Conservation (phyloP, 2,888 invertebrate species). For the Troides oblongomaculatus region DNA sequence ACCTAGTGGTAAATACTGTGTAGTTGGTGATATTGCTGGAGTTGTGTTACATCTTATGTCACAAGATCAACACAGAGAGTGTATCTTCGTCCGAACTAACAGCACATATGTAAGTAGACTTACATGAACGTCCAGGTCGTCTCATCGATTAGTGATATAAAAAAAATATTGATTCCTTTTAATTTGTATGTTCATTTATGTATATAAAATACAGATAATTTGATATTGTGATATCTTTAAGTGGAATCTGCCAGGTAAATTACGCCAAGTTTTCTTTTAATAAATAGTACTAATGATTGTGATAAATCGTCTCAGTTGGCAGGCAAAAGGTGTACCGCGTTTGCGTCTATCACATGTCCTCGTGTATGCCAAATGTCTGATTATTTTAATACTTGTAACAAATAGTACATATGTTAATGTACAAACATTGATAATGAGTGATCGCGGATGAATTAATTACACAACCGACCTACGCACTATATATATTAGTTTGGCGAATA, state of each 20-base stretch:
- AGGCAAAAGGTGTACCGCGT: not conserved
- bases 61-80: no score
- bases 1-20: no score
- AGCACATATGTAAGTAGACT: no score
- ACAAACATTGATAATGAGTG: constrained; percentile 17
- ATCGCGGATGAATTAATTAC: constrained; percentile 9
- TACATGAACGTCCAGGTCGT: no score
- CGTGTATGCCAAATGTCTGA: constrained; percentile 14
- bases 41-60: no score
- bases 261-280: constrained; percentile 18
- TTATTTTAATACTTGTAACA: constrained; percentile 10
- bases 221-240: constrained; percentile 1
- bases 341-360: not conserved
- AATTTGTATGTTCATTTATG: no score
- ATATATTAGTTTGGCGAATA: no score
- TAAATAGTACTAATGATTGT: constrained; percentile 21
- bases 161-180: no score
- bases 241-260: constrained; percentile 16
- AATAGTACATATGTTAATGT: not conserved
- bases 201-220: no score
- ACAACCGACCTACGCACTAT: constrained; percentile 21
- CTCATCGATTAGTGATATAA: no score
- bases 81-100: no score
- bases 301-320: constrained; percentile 12
- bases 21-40: no score